phyloP scores from a whole-genome alignment of 2,113 vertebrate genomes.

The human (Homo sapiens) region DNA sequence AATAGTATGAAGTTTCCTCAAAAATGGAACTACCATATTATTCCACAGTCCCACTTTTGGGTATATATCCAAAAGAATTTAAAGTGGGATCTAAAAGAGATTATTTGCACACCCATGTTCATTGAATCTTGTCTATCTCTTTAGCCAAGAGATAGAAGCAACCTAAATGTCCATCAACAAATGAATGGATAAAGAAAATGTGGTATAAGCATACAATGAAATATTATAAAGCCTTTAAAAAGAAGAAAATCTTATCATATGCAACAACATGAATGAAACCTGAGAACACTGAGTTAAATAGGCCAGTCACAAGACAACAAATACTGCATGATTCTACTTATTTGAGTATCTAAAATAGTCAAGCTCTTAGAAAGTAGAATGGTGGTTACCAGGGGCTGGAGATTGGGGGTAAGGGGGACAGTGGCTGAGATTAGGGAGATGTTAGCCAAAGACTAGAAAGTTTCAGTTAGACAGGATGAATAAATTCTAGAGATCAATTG shows the following conservation, averaged over 20 bases:
- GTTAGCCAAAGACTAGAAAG: neutral
- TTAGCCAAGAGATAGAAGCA: neutral
- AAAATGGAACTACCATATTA: neutral
- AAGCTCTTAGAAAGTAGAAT: neutral
- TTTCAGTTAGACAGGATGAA: neutral
- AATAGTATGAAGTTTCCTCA: neutral
- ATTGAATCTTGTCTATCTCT: neutral
- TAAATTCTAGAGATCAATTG: neutral
- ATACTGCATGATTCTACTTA: neutral
- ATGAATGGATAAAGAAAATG: neutral
- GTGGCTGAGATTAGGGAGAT: neutral
- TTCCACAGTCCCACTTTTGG: neutral
- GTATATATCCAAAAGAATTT: neutral
- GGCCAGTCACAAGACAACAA: neutral
- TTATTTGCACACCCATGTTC: neutral
- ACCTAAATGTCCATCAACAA: neutral
- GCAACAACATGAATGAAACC: neutral
- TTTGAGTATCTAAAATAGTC: neutral
- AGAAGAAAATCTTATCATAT: neutral
- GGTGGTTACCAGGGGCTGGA: neutral
- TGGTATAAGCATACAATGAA: neutral
- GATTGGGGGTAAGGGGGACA: neutral
- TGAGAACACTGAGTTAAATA: neutral
- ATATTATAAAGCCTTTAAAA: neutral
- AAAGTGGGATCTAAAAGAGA: neutral